Percentiles rank a stretch among this genome's conserved stretches.
These are phyloP conservation scores for Synergus umbraculus DNA, from an alignment of 2,888 invertebrate species.

Conservation along the genomic window DNA sequence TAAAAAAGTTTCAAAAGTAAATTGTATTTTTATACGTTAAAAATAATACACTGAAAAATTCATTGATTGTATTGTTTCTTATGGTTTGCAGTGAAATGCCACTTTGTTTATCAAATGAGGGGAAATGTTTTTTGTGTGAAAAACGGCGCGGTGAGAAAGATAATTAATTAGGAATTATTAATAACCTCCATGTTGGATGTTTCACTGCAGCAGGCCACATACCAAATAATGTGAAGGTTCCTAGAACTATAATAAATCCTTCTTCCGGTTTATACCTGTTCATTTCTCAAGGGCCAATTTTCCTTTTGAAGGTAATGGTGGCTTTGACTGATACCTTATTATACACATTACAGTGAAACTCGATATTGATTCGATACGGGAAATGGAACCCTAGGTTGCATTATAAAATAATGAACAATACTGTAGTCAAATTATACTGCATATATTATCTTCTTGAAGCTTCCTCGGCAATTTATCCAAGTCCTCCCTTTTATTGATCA, in stretches of 20 bases:
- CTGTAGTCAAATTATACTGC: background rate
- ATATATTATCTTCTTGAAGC: background rate
- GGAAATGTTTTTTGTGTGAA: too few species aligned
- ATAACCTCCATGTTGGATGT: background rate
- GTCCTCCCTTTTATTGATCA: slow-evolving; percentile 5
- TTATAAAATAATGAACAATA: background rate
- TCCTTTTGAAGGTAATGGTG: background rate
- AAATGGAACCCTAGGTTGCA: background rate
- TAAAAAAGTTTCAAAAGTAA: background rate
- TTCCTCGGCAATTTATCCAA: background rate
- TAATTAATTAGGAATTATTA: too few species aligned
- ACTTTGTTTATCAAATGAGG: too few species aligned
- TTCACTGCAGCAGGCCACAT: slow-evolving; percentile 22
- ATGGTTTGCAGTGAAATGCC: too few species aligned
- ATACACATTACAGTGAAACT: background rate
- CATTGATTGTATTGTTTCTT: too few species aligned
- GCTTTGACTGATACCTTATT: background rate
- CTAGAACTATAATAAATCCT: background rate
- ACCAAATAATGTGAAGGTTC: background rate
- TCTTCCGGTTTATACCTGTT: slow-evolving; percentile 1
- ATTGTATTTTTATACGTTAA: too few species aligned
- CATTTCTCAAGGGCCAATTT: slow-evolving; percentile 3
- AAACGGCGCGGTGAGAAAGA: too few species aligned
- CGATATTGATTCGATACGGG: background rate
- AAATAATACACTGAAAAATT: too few species aligned